Percentiles rank a stretch among this genome's conserved stretches.
These are phyloP conservation scores for Cynopterus brachyotis DNA, from an alignment of 2,113 vertebrate genomes.

Conservation along the genomic window DNA sequence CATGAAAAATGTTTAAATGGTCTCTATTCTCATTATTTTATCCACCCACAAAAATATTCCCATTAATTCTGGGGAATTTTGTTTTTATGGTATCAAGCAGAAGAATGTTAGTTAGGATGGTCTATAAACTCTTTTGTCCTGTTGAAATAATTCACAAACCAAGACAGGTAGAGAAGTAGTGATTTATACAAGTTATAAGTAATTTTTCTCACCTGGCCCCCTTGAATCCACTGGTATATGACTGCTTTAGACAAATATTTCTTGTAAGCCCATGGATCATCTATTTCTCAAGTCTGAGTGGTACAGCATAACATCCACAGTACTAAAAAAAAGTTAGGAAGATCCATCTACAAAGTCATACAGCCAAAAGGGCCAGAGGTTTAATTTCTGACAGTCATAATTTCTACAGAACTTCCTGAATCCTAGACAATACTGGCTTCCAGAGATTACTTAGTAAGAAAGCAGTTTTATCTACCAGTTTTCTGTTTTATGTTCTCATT, in stretches of 20 bases:
- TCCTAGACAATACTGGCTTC: neutral
- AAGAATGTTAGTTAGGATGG: neutral
- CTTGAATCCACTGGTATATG: neutral
- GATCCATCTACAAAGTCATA: neutral
- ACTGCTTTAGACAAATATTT: neutral
- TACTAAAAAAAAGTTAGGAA: neutral
- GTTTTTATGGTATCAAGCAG: neutral
- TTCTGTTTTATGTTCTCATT: neutral
- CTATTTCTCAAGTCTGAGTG: neutral
- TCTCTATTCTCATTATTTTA: neutral
- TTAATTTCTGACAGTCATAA: neutral
- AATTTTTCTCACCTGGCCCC: neutral
- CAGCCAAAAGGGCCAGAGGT: neutral
- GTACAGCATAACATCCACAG: neutral
- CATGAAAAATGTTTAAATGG: conserved; percentile 11
- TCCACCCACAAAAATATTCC: conserved; percentile 20
- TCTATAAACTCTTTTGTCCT: neutral
- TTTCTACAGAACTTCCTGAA: neutral
- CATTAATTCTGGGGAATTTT: neutral
- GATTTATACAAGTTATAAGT: neutral
- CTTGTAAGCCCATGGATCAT: neutral
- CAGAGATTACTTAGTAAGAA: conserved; percentile 17
- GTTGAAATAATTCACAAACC: neutral
- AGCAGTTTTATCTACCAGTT: neutral
- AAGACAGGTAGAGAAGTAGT: neutral